Percentiles rank a stretch among this genome's conserved stretches.
phyloP scores from a whole-genome alignment of 1,140 invertebrate species.

The Mercenaria mercenaria region DNA sequence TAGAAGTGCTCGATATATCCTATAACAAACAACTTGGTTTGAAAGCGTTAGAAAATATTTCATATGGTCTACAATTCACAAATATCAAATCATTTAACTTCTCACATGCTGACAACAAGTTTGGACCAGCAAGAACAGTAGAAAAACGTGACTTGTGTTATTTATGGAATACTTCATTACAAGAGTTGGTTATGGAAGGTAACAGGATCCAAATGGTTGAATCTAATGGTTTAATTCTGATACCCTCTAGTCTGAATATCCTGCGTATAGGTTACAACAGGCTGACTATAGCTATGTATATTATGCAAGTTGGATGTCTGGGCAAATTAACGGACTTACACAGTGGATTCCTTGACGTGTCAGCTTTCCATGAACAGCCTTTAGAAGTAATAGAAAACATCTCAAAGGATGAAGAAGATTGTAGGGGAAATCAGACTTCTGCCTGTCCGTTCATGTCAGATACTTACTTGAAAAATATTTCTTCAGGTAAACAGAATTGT shows the following conservation, averaged over 20 bases:
- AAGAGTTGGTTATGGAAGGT: neutral
- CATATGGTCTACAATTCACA: constrained; percentile 44
- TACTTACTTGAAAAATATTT: neutral
- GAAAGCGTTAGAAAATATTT: neutral
- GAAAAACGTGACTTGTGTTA: neutral
- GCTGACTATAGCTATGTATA: constrained; percentile 24
- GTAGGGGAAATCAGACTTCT: too few species aligned
- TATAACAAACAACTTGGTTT: constrained; percentile 50
- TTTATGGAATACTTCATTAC: constrained; percentile 45
- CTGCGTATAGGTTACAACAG: constrained; percentile 28
- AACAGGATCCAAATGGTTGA: neutral
- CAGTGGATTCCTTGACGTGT: neutral
- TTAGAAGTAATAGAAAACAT: neutral
- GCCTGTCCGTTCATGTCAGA: constrained; percentile 5
- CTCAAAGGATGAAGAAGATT: neutral
- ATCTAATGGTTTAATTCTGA: constrained; percentile 10
- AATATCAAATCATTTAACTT: constrained; percentile 29
- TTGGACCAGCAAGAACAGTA: neutral
- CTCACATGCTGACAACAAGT: constrained; percentile 1
- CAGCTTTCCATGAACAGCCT: neutral
- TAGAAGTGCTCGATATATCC: constrained; percentile 57
- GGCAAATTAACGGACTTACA: neutral
- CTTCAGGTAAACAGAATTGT: neutral
- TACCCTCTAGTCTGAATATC: constrained; percentile 33
- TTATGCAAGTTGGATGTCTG: constrained; percentile 5